Base-by-base conservation (phyloP, 1,140 invertebrate genomes). In the Drosophila lacertosa region DNA sequence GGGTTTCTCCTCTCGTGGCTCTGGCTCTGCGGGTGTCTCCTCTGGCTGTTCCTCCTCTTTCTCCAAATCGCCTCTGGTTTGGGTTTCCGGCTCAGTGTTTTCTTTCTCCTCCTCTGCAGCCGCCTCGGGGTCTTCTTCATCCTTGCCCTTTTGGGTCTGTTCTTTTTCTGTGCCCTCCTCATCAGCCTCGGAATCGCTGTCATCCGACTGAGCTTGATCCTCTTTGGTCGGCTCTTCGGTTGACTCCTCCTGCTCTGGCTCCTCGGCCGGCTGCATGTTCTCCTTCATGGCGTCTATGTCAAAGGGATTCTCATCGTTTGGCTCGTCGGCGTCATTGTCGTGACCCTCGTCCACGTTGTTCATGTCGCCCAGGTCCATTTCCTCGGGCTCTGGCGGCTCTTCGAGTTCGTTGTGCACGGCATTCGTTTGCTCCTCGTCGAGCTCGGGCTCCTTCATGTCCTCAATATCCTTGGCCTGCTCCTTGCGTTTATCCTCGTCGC, bases 291-390 rank as follows among this genome's bases (percentile, higher is more conserved):
- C 92, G 79, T 97, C 95, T 64, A 97, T 95, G 86, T 97, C 96
- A 78, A 97, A 96, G 2, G 96, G 96, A 93, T 97, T 95, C 79
- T 96, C 94, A 40, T 94, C 92, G 13, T 93, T 93, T 60, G 94
- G 93, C 29, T 94, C 93, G 13, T 92, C 88, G 33, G 92, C 90
- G 11, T 93, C 91, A 42, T 93, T 92, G 18, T 92, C 93, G 65
- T 95, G 94, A n/a, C 94, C 94, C 45, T 95, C 95, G 86, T 98
- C 97, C 3, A 98, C 91, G 86, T 97, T 94, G 40, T 97, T 91
- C 92, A 97, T 95, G 48, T 98, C 97, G 4, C 97, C 96, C 59
- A 98, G 90, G 79, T 98, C 97, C 88, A 98, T 93, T 15, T 95
- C 93, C 92, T 98, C 96, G 4, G 96, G 94, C 86, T 97, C 96